Percentiles rank a stretch among this genome's conserved stretches.
Evolutionary conservation across 2,888 invertebrate species (phyloP).

Genomic region (Sarcophaga caerulescens): DNA sequence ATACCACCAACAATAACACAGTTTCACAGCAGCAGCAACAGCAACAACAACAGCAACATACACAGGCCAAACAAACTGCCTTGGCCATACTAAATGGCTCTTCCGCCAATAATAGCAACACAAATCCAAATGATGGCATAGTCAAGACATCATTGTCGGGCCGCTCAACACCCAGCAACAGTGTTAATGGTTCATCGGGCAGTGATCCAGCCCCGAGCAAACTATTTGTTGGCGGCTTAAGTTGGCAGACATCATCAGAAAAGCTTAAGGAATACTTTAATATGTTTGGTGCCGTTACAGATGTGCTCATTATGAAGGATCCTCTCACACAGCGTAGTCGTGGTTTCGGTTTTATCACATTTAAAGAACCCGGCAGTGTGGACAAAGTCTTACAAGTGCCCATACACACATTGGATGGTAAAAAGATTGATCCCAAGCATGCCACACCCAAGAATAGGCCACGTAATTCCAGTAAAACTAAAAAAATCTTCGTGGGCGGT

Average conservation of each 20-base stretch:
- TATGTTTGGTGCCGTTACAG: constrained; percentile 94
- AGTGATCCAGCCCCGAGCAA: constrained; percentile 91
- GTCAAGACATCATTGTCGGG: constrained; percentile 86
- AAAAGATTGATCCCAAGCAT: constrained; percentile 96
- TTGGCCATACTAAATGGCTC: constrained; percentile 70
- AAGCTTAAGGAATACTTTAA: constrained; percentile 96
- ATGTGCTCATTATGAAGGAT: constrained; percentile 96
- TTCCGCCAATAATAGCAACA: constrained; percentile 49
- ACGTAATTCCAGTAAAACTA: constrained; percentile 91
- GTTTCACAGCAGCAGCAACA: constrained; percentile 61
- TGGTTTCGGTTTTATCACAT: constrained; percentile 96
- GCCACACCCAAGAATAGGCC: constrained; percentile 95
- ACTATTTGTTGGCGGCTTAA: constrained; percentile 94
- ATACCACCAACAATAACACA: constrained; percentile 65
- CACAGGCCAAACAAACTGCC: constrained; percentile 67
- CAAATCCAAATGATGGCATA: constrained; percentile 42
- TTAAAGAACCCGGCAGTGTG: constrained; percentile 94
- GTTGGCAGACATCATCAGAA: constrained; percentile 96
- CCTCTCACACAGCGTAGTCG: constrained; percentile 96
- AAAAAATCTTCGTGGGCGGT: constrained; percentile 96
- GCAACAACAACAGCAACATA: constrained; percentile 57
- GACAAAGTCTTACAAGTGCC: constrained; percentile 95
- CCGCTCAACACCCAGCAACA: constrained; percentile 87
- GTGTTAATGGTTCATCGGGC: constrained; percentile 80
- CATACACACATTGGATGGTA: constrained; percentile 94